Evolutionary conservation across 2,797 vertebrate species (phyloP).

Genomic region (Tragelaphus eurycerus): DNA sequence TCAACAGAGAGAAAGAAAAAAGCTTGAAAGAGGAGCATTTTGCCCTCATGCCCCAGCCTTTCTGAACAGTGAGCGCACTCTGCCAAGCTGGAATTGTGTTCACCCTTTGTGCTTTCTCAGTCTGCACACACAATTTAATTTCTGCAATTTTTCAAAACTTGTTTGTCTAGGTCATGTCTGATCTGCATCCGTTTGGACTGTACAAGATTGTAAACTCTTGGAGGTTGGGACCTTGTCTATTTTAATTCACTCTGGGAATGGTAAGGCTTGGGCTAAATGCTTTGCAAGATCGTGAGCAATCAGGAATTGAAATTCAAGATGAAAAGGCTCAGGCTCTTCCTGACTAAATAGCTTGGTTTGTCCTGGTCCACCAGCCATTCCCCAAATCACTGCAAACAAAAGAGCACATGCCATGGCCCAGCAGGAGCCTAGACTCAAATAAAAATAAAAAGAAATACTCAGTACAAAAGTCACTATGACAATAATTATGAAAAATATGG

Average conservation of each 20-base stretch:
- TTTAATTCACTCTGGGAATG: slow-evolving; percentile 41
- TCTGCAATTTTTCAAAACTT: slow-evolving; percentile 25
- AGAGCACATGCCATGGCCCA: not conserved
- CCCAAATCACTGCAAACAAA: not conserved
- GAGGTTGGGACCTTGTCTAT: not conserved
- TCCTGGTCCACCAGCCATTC: not conserved
- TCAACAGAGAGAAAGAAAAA: not conserved
- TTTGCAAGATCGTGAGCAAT: not conserved
- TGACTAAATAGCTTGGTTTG: not conserved
- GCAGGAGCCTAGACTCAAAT: not conserved
- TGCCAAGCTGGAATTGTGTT: not conserved
- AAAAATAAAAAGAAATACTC: slow-evolving; percentile 19
- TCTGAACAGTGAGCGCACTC: not conserved
- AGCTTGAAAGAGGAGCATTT: not conserved
- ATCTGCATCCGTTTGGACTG: not conserved
- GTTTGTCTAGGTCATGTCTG: not conserved
- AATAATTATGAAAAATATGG: not conserved
- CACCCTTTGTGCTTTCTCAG: not conserved
- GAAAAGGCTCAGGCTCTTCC: not conserved
- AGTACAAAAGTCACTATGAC: not conserved
- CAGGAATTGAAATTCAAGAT: not conserved
- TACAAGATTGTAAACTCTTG: not conserved
- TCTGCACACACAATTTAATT: not conserved
- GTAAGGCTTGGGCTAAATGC: not conserved
- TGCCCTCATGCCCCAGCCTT: not conserved